These are phyloP conservation scores for Calosoma granatense DNA, from an alignment of 1,140 invertebrate species.

Conservation along the genomic window DNA sequence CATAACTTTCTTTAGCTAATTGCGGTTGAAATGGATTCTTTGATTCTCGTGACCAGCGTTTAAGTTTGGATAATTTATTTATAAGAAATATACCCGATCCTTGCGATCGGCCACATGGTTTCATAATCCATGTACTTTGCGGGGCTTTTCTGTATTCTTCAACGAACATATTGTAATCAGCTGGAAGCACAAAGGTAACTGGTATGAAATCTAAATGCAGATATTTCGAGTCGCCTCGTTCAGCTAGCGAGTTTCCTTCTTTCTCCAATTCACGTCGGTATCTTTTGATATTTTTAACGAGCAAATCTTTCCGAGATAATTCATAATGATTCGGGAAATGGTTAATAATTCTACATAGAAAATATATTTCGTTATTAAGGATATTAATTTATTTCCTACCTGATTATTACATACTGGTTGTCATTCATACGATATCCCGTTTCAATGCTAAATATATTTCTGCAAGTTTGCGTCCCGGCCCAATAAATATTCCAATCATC, in stretches of 20 bases:
- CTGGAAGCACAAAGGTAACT: slow-evolving; percentile 84
- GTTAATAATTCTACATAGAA: slow-evolving; percentile 69
- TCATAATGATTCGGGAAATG: slow-evolving; percentile 94
- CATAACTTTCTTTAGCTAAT: slow-evolving; percentile 76
- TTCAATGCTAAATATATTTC: slow-evolving; percentile 86
- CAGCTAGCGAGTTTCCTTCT: slow-evolving; percentile 78
- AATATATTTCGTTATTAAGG: too few relatives aligned
- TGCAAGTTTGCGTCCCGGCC: slow-evolving; percentile 81
- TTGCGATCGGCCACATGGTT: slow-evolving; percentile 87
- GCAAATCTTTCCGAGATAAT: slow-evolving; percentile 83
- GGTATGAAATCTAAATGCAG: slow-evolving; percentile 84
- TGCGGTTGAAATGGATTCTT: slow-evolving; percentile 75
- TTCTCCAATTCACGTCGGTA: slow-evolving; percentile 86
- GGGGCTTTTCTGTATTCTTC: slow-evolving; percentile 89
- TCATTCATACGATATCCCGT: slow-evolving; percentile 85
- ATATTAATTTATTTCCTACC: too few relatives aligned
- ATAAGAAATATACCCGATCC: slow-evolving; percentile 81
- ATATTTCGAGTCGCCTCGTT: slow-evolving; percentile 62
- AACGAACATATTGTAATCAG: slow-evolving; percentile 92
- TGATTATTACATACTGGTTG: slow-evolving; percentile 57
- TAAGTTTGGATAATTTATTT: slow-evolving; percentile 79
- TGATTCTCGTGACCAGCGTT: slow-evolving; percentile 76
- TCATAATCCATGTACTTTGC: slow-evolving; percentile 95
- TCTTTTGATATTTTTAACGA: slow-evolving; percentile 93
- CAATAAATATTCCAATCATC: slow-evolving; percentile 98